Conservation (phyloP, 2,888 invertebrate genomes). For the Agrochola litura region DNA sequence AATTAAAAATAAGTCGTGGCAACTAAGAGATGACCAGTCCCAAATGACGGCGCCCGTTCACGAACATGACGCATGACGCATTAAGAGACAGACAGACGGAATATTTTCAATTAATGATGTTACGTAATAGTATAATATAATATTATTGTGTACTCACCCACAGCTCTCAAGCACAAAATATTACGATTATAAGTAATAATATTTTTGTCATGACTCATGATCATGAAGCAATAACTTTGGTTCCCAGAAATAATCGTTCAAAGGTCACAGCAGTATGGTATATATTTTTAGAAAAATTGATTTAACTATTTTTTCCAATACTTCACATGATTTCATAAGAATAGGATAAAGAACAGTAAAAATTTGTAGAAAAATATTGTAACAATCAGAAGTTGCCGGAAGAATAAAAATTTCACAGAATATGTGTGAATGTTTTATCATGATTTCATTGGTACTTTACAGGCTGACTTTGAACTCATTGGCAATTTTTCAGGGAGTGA, state of each 20-base stretch:
- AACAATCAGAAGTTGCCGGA: not conserved
- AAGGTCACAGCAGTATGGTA: not conserved
- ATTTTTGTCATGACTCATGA: not conserved
- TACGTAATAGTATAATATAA: too few species aligned
- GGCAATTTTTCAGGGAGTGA: too few species aligned
- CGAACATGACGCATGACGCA: too few species aligned
- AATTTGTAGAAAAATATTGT: not conserved
- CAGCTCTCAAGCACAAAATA: not conserved
- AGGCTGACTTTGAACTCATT: too few species aligned
- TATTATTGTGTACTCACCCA: not conserved
- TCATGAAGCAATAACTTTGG: not conserved
- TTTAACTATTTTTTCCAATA: not conserved
- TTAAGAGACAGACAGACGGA: not conserved
- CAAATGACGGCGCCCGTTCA: too few species aligned
- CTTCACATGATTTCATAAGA: not conserved
- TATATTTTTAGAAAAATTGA: constrained; percentile 8
- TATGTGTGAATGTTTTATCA: not conserved
- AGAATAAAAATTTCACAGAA: not conserved
- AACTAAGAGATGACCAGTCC: too few species aligned
- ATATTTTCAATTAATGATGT: not conserved
- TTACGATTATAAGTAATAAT: not conserved
- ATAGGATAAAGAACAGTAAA: not conserved
- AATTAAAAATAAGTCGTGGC: too few species aligned
- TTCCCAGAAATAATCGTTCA: not conserved
- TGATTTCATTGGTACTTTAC: not conserved